These are phyloP conservation scores for Dinoponera quadriceps DNA, from an alignment of 1,140 invertebrate genomes.

Conservation along the genomic window DNA sequence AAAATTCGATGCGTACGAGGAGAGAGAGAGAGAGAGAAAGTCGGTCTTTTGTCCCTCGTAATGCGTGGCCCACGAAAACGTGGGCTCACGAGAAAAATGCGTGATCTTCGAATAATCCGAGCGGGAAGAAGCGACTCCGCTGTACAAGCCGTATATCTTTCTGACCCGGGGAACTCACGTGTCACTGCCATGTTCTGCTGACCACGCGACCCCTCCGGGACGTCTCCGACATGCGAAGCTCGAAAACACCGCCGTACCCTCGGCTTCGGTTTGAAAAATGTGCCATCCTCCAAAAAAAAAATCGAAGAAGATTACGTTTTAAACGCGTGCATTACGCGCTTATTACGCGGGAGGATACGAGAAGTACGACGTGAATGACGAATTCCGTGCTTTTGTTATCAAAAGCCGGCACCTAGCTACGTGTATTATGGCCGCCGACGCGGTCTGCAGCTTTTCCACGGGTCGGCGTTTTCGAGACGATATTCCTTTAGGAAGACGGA, in stretches of 20 bases:
- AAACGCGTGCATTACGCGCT: too few relatives aligned
- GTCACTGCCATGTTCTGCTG: slow-evolving; percentile 35
- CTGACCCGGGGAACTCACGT: neutral
- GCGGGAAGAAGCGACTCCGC: neutral
- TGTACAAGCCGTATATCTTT: neutral
- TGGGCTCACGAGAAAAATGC: neutral
- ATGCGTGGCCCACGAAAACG: neutral
- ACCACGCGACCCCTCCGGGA: neutral
- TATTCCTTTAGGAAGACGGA: too few relatives aligned
- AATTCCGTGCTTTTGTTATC: too few relatives aligned
- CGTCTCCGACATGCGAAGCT: neutral
- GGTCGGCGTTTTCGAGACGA: too few relatives aligned
- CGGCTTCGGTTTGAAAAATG: neutral
- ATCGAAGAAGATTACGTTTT: too few relatives aligned
- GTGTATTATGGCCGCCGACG: too few relatives aligned
- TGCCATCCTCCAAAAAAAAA: neutral
- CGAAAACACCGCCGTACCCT: neutral
- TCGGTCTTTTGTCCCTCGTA: neutral
- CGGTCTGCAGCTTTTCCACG: too few relatives aligned
- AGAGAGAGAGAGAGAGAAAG: too few relatives aligned
- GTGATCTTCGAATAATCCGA: neutral
- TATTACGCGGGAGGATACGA: too few relatives aligned
- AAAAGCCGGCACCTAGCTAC: too few relatives aligned
- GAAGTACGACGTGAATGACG: too few relatives aligned
- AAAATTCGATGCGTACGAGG: neutral